Evolutionary conservation across 2,113 vertebrate genomes (phyloP), one percentile per base, ranked within the genome.

Genomic region (Cygnus atratus): DNA sequence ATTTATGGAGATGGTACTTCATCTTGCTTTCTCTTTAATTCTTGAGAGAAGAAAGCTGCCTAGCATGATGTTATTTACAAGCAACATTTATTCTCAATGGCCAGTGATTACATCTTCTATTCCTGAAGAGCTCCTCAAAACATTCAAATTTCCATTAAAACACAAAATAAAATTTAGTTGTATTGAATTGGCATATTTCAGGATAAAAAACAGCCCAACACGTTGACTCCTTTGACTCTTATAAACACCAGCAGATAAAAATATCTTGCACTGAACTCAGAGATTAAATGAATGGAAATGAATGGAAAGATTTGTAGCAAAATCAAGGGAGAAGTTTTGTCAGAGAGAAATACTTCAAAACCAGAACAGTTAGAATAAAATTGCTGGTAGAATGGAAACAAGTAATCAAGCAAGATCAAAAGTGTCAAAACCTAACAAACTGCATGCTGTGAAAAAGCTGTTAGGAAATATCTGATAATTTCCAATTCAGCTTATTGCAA

Each of bases 1-100:
- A 62, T 90, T 77, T 74, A 55, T 71, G 12, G 71, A 77, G 55
- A 37, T n/a, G 85, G n/a, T 31, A 55, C 41, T 46, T 10, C 22
- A 75, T 85, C 11, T 84, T 90, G 6, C 50, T 92, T 90, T 88
- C 24, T 39, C 9, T 92, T 83, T 88, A 84, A 84, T 94, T 88
- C 29, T 46, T 88, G 28, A 31, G 67, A 31, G 46, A 90, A 11
- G 44, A 43, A 77, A 80, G 33, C 37, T 67, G 35, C 25, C 57
- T 37, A 46, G 33, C 19, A 33, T 79, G 41, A 77, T 61, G 11
- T 66, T 88, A 87, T 90, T 90, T 96, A 24, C 25, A 71, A 80
- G 21, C 19, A 95, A 84, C 20, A 20, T 83, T 67, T 93, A 46
- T 86, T 95, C 20, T 75, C 68, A 90, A 18, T 50, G 89, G 37